Base-by-base conservation (phyloP, 1,140 invertebrate genomes). In the Liolophura sinensis region DNA sequence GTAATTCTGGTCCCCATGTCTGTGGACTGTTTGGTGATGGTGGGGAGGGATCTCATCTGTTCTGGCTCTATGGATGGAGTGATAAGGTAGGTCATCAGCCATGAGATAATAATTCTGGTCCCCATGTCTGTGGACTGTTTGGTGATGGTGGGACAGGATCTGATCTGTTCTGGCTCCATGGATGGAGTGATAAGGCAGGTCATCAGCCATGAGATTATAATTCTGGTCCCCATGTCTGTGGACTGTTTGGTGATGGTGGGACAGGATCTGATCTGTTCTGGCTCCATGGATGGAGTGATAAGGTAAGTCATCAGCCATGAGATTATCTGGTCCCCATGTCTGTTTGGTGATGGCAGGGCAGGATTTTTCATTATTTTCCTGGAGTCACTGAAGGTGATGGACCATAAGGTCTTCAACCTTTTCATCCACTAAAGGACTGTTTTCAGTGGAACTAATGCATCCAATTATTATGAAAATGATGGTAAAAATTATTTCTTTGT, bases 1-100 rank as follows among this genome's bases (percentile, higher is more conserved):
- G n/a, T n/a, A n/a, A n/a, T n/a, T n/a, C n/a, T n/a, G n/a, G n/a
- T n/a, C 77, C 89, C 93, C 80, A 87, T 89, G 77, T 87, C 91
- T 6, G 90, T 97, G 31, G 92, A 93, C 75, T 89, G 89, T 74
- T 90, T 97, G 87, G 84, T 94, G 49, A 90, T 94, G 4, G 89
- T 97, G 24, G 94, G 92, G 7, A 92, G 96, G 76, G 91, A 93
- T 77, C 90, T 96, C 73, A 88, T 93, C 9, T 88, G 94, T 56
- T 92, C 91, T 49, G 95, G 92, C 46, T 92, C 91, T 50, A 93
- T 94, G 83, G 93, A 96, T 87, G 94, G 94, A 40, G 87, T 89
- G 62, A 86, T 98, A 54, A 89, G 89, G 89, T 90, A 84, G 77
- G 55, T 60, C 49, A 18, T n/a, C n/a, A n/a, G n/a, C n/a, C n/a